These are phyloP conservation scores for Ceratina calcarata DNA, from an alignment of 1,140 invertebrate species.

Conservation along the genomic window DNA sequence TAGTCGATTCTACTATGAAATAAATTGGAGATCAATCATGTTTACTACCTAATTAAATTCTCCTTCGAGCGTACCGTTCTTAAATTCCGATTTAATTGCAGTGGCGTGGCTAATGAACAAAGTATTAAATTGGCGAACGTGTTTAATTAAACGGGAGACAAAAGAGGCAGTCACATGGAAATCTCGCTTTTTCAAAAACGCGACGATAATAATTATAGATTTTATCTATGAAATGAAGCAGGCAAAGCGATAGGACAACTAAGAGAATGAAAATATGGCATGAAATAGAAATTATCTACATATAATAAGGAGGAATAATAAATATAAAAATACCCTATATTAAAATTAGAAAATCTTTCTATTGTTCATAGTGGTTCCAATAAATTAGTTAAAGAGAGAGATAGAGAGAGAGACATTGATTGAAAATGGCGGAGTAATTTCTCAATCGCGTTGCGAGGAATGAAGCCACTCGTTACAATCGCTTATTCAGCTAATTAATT, in stretches of 20 bases:
- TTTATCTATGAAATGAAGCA: background rate
- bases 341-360: too few species aligned
- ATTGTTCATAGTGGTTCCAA: background rate
- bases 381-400: background rate
- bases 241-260: background rate
- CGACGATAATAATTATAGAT: background rate
- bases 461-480: background rate
- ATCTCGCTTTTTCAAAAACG: background rate
- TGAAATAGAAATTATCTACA: background rate
- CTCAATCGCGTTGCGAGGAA: background rate
- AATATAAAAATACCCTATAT: background rate
- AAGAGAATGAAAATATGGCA: background rate
- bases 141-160: conserved; percentile 11
- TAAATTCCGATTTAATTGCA: conserved; percentile 20
- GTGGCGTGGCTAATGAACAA: background rate
- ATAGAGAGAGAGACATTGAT: background rate
- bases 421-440: conserved; percentile 1
- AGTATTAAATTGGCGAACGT: background rate
- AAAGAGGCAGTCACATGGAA: too few species aligned
- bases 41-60: conserved; percentile 22
- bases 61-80: background rate
- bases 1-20: background rate
- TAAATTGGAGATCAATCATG: background rate
- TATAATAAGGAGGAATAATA: background rate
- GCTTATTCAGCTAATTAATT: conserved; percentile 24